Conservation (phyloP, 2,797 vertebrate species). For the Natrix natrix region DNA sequence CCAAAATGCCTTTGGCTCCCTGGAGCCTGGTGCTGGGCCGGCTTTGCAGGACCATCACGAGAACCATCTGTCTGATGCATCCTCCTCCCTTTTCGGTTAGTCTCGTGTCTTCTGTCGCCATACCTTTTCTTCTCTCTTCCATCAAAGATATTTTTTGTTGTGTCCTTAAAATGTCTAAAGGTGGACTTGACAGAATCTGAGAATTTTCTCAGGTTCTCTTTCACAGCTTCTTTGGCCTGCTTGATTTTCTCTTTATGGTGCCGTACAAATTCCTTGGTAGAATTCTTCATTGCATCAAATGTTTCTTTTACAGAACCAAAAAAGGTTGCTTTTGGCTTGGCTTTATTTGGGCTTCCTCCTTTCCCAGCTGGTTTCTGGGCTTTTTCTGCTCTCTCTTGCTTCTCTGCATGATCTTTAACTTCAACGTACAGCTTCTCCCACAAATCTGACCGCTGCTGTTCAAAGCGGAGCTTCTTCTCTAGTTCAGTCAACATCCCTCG, state of each 20-base stretch:
- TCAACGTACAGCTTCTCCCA: slow-evolving; percentile 97
- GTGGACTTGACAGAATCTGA: slow-evolving; percentile 95
- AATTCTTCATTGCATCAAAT: slow-evolving; percentile 96
- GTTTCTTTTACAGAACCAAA: slow-evolving; percentile 91
- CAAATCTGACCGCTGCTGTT: slow-evolving; percentile 94
- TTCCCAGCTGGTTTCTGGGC: slow-evolving; percentile 56
- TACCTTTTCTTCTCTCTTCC: slow-evolving; percentile 75
- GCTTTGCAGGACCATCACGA: slow-evolving; percentile 46
- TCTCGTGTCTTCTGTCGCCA: slow-evolving; percentile 60
- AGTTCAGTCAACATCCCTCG: slow-evolving; percentile 81
- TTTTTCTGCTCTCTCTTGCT: slow-evolving; percentile 73
- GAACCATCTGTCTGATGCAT: slow-evolving; percentile 64
- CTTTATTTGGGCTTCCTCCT: slow-evolving; percentile 71
- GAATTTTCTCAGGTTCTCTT: slow-evolving; percentile 94
- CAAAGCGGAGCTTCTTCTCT: slow-evolving; percentile 87
- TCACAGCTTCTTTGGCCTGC: slow-evolving; percentile 94
- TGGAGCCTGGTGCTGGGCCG: slow-evolving; percentile 61
- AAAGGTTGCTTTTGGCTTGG: slow-evolving; percentile 80
- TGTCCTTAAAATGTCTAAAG: slow-evolving; percentile 92
- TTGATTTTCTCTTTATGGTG: slow-evolving; percentile 99
- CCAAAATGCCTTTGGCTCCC: slow-evolving; percentile 51
- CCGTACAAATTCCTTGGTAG: slow-evolving; percentile 94
- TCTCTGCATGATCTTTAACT: slow-evolving; percentile 81
- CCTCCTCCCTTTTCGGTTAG: slow-evolving; percentile 68
- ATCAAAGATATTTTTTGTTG: slow-evolving; percentile 84